Percentiles rank a stretch among this genome's conserved stretches.
phyloP scores from a whole-genome alignment of 2,888 invertebrate genomes.

The Pomacea canaliculata region DNA sequence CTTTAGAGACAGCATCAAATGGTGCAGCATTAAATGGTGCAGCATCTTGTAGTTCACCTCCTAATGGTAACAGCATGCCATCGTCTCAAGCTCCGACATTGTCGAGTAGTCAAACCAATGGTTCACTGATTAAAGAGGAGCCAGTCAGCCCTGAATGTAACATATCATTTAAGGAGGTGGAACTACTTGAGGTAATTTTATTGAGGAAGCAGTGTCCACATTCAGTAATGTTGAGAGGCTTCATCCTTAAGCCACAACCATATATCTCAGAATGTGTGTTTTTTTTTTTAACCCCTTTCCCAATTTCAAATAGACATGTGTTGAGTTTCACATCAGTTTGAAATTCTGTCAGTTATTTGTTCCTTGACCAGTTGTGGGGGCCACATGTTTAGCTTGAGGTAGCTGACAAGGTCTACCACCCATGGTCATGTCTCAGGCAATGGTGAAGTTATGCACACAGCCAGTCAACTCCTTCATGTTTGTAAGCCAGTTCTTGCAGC shows the following conservation, averaged over 20 bases:
- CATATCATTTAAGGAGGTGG: conserved; percentile 6
- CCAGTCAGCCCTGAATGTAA: background rate
- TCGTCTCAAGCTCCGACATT: background rate
- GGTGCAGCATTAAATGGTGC: background rate
- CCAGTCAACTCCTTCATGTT: too few species aligned
- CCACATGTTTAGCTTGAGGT: too few species aligned
- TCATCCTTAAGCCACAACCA: too few species aligned
- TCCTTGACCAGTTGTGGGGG: background rate
- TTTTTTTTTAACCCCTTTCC: too few species aligned
- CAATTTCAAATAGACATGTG: background rate
- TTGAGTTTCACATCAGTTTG: background rate
- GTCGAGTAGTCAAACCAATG: background rate
- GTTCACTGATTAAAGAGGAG: background rate
- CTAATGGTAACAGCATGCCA: background rate
- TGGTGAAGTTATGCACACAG: too few species aligned
- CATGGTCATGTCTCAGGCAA: too few species aligned
- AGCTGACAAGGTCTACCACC: too few species aligned
- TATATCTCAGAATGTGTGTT: too few species aligned
- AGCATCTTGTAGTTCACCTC: background rate
- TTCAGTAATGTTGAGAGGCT: too few species aligned
- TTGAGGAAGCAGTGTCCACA: background rate
- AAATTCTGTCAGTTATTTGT: background rate
- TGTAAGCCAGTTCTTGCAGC: too few species aligned
- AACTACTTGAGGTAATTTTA: conserved; percentile 6
- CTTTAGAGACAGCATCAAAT: background rate